Percentiles rank a stretch among this genome's conserved stretches.
phyloP scores from a whole-genome alignment of 64 coral and sea anemone species.

The Hydrozoanthus tunicans region DNA sequence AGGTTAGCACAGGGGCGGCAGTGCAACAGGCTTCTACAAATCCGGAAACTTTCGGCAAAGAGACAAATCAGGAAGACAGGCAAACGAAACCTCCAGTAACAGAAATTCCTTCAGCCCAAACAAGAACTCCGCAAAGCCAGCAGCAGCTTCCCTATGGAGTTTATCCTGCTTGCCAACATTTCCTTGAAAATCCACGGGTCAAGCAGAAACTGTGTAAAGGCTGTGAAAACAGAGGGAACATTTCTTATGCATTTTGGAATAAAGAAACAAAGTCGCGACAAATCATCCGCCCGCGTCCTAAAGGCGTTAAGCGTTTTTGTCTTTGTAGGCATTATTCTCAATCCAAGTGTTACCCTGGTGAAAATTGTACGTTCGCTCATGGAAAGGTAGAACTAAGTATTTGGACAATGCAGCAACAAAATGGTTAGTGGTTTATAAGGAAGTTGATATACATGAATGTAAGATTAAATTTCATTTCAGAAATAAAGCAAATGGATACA shows the following conservation, averaged over 20 bases:
- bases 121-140: neutral
- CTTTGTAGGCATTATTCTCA: neutral
- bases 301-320: neutral
- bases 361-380: neutral
- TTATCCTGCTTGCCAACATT: neutral
- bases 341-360: neutral
- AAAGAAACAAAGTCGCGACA: neutral
- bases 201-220: slow-evolving; percentile 20
- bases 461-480: too few species aligned
- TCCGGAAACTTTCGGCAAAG: neutral
- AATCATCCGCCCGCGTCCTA: neutral
- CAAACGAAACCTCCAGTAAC: neutral
- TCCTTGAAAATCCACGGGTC: neutral
- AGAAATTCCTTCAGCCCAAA: neutral
- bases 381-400: neutral
- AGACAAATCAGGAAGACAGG: neutral
- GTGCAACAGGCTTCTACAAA: neutral
- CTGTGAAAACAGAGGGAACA: slow-evolving; percentile 21
- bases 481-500: too few species aligned
- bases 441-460: neutral
- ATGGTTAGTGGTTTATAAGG: neutral
- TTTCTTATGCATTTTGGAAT: slow-evolving; percentile 13
- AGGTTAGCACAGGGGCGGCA: neutral
- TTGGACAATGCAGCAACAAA: neutral
- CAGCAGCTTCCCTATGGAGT: neutral